A percentile compares a stretch with the other conserved stretches of the same genome.
These are phyloP conservation scores for Pavo muticus DNA, from an alignment of 2,113 vertebrate genomes.

Conservation along the genomic window DNA sequence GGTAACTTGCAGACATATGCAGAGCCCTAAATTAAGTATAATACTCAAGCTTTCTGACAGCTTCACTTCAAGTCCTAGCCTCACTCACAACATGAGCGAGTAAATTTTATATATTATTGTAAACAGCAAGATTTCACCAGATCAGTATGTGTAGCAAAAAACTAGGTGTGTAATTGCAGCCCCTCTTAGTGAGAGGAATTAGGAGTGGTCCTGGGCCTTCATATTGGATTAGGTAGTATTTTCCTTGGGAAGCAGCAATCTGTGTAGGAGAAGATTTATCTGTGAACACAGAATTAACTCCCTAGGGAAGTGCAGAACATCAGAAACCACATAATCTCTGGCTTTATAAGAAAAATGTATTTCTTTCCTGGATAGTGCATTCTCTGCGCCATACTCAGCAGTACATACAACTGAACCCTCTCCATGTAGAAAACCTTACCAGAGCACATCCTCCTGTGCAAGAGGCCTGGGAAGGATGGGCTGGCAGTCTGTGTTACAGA, in stretches of 20 bases:
- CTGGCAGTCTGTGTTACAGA: not conserved
- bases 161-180: not conserved
- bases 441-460: not conserved
- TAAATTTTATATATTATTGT: not conserved
- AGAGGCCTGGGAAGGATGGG: not conserved
- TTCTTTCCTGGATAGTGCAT: not conserved
- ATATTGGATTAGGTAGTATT: not conserved
- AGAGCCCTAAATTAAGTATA: not conserved
- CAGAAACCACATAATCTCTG: not conserved
- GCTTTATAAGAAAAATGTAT: not conserved
- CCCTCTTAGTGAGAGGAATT: not conserved
- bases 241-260: not conserved
- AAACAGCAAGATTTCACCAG: not conserved
- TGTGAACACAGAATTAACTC: not conserved
- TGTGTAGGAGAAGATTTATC: not conserved
- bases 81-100: not conserved
- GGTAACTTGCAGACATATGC: not conserved
- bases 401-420: not conserved
- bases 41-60: not conserved
- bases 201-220: not conserved
- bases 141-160: not conserved
- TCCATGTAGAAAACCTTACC: not conserved
- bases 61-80: not conserved
- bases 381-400: not conserved
- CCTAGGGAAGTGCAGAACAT: accelerated